Evolutionary conservation across 2,113 vertebrate species (phyloP).

Genomic region (Myotis brandtii): DNA sequence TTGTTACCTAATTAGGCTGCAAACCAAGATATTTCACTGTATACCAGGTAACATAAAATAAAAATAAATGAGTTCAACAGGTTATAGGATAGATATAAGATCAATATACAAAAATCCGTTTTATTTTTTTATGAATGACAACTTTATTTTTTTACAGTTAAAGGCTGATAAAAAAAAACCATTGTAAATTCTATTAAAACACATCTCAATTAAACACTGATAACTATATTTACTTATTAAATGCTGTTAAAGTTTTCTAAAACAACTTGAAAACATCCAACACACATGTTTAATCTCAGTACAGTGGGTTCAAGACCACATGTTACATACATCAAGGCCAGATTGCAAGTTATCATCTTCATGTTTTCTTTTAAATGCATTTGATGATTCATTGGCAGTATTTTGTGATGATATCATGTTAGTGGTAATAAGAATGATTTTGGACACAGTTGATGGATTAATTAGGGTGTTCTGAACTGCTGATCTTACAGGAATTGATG

Average conservation of each 20-base stretch:
- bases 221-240: conserved; percentile 56
- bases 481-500: conserved; percentile 89
- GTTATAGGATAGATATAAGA: not conserved
- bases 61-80: not conserved
- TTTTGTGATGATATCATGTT: conserved; percentile 92
- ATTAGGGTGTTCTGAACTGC: conserved; percentile 95
- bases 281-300: conserved; percentile 53
- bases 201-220: conserved; percentile 34
- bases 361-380: conserved; percentile 93
- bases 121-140: conserved; percentile 1
- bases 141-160: conserved; percentile 76
- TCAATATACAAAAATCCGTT: not conserved
- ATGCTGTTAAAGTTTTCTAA: conserved; percentile 37
- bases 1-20: too few species aligned
- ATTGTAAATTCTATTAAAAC: conserved; percentile 57
- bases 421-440: conserved; percentile 97
- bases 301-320: conserved; percentile 48
- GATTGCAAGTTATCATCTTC: conserved; percentile 90
- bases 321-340: not conserved
- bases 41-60: too few species aligned
- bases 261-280: conserved; percentile 60
- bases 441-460: conserved; percentile 93
- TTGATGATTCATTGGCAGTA: conserved; percentile 83
- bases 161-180: conserved; percentile 53
- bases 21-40: too few species aligned